Percentiles rank a stretch among this genome's conserved stretches.
Conservation (phyloP, 2,797 vertebrate genomes). For the Lutjanus campechanus region DNA sequence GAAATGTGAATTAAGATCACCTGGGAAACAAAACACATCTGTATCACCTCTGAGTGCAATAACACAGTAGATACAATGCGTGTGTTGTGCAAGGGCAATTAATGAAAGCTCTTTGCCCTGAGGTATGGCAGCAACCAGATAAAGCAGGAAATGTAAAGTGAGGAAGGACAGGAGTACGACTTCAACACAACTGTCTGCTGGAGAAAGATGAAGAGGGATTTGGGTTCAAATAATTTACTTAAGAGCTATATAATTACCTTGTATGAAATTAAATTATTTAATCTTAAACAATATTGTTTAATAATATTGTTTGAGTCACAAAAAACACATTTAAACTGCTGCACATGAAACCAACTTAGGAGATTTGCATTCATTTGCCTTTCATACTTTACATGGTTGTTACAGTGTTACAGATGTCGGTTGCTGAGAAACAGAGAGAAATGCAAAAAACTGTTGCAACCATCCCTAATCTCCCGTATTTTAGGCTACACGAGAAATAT, state of each 20-base stretch:
- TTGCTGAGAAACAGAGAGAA: no score
- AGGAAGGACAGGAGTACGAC: not conserved
- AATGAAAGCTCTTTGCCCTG: conserved; percentile 62
- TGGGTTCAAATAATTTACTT: not conserved
- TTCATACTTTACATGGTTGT: not conserved
- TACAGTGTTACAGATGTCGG: not conserved
- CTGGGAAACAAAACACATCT: not conserved
- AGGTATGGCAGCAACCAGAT: conserved; percentile 31
- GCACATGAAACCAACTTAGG: not conserved
- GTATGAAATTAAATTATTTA: no score
- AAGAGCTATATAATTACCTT: not conserved
- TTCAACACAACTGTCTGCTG: not conserved
- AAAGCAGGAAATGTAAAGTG: not conserved
- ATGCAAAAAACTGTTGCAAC: no score
- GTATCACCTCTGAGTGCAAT: conserved; percentile 24
- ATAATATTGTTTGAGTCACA: not conserved
- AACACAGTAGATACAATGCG: conserved; percentile 23
- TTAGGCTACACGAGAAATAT: not conserved
- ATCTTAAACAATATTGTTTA: not conserved
- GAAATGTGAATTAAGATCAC: conserved; percentile 1
- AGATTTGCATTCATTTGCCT: conserved; percentile 42
- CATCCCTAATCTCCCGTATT: not conserved
- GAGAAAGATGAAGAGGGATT: not conserved
- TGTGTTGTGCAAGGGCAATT: conserved; percentile 59
- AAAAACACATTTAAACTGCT: not conserved